Evolutionary conservation across 2,888 invertebrate species (phyloP), one percentile per base, ranked within the genome.

Genomic region (Parnassius mnemosyne): DNA sequence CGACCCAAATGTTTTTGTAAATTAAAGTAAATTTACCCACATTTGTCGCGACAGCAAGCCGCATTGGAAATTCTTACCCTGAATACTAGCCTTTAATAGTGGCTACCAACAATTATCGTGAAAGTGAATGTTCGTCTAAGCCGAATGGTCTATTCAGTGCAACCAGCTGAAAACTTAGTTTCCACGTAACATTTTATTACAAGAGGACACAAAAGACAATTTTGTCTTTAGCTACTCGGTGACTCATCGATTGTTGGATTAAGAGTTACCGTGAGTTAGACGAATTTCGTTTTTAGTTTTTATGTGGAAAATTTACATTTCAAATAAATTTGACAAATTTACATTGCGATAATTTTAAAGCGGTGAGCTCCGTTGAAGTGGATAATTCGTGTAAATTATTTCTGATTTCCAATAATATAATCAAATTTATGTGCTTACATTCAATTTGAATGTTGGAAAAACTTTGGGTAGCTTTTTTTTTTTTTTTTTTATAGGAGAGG

Each of bases 291-390:
- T 51, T 58, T 58, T 44, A 56, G 16, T 16, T 51, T 34, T 58
- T 53, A 52, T 60, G 12, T 41, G 57, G 57, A 57, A 57, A 57
- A 67, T 65, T 53, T 64, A 64, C 52, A 65, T 57, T 66, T 57
- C 49, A 62, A 65, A 62, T 65, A 63, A 54, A 53, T 61, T 66
- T 64, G 46, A 53, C 54, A 16, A 55, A 62, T 54, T 63, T 55
- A 57, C 64, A 60, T 65, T 67, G 51, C 52, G 25, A 62, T 65
- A 49, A 63, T 60, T 64, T 61, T 58, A 60, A 52, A 55, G 57
- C 44, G 57, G 25, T 46, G 55, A 55, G 58, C 51, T 51, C 49
- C 41, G 44, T 16, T 41, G 58, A 46, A 46, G 54, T 52, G 54
- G 53, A 59, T 58, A 59, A 63, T 63, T 58, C 16, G 58, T 63